Percentiles rank a stretch among this genome's conserved stretches.
Conservation (phyloP, 2,888 invertebrate genomes). For the Meghimatium bilineatum region DNA sequence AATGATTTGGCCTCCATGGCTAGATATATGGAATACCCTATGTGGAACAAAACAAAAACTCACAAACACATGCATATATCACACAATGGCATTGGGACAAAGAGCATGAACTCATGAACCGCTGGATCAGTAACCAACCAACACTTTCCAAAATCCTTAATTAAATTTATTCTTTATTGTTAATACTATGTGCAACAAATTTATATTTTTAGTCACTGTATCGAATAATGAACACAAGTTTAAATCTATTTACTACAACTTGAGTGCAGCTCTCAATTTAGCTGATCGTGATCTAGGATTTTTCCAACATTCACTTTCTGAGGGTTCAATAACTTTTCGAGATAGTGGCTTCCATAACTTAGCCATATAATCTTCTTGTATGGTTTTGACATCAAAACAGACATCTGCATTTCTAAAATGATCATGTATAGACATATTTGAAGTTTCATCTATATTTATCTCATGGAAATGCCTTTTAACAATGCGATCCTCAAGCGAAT, state of each 20-base stretch:
- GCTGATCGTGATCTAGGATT: slow-evolving; percentile 94
- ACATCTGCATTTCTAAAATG: slow-evolving; percentile 82
- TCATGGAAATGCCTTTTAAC: slow-evolving; percentile 88
- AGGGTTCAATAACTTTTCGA: slow-evolving; percentile 88
- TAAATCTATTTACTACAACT: slow-evolving; percentile 73
- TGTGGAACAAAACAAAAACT: too few species aligned
- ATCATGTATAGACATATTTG: slow-evolving; percentile 58
- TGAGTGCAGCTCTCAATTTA: slow-evolving; percentile 89
- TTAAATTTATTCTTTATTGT: too few species aligned
- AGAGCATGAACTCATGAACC: too few species aligned
- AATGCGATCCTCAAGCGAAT: slow-evolving; percentile 94
- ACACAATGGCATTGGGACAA: too few species aligned
- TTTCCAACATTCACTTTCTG: slow-evolving; percentile 83
- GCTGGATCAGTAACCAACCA: too few species aligned
- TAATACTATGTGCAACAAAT: too few species aligned
- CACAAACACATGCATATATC: too few species aligned
- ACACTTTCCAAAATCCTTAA: too few species aligned
- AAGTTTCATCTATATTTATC: slow-evolving; percentile 67
- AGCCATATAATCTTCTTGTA: slow-evolving; percentile 82
- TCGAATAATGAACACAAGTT: too few species aligned
- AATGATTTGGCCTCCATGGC: too few species aligned
- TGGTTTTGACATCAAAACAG: slow-evolving; percentile 81
- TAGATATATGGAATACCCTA: too few species aligned
- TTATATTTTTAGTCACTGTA: too few species aligned
- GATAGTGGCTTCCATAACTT: slow-evolving; percentile 87